phyloP scores from a whole-genome alignment of 1,140 invertebrate genomes.

The Aphis gossypii region DNA sequence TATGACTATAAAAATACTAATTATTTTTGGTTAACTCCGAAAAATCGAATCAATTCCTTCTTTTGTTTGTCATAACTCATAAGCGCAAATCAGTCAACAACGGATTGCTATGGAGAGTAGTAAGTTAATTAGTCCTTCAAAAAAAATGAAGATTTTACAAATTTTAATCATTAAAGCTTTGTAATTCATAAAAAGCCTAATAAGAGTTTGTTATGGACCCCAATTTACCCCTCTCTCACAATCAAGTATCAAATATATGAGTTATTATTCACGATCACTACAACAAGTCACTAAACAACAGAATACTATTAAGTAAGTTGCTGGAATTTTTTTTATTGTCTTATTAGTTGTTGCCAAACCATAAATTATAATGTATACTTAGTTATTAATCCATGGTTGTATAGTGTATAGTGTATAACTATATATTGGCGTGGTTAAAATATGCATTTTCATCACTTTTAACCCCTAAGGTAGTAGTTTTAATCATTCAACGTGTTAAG shows the following conservation, averaged over 20 bases:
- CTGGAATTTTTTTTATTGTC: background rate
- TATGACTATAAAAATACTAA: background rate
- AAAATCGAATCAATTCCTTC: background rate
- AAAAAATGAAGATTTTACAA: no score
- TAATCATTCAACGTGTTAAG: background rate
- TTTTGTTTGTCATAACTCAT: background rate
- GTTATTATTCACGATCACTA: background rate
- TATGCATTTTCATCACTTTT: conserved; percentile 30
- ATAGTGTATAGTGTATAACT: background rate
- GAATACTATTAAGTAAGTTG: background rate
- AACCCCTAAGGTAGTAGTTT: background rate
- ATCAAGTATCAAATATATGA: no score
- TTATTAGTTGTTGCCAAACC: background rate
- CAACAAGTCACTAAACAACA: background rate
- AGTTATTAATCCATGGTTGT: background rate
- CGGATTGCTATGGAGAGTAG: no score
- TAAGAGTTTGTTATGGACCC: no score
- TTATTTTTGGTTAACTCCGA: background rate
- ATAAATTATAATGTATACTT: background rate
- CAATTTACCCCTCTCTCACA: no score
- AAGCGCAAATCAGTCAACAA: no score
- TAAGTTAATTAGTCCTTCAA: no score
- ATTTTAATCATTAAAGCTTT: no score
- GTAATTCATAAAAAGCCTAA: no score
- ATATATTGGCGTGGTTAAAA: background rate